phyloP scores from a whole-genome alignment of 2,888 invertebrate species.

The Crossocerus cetratus region DNA sequence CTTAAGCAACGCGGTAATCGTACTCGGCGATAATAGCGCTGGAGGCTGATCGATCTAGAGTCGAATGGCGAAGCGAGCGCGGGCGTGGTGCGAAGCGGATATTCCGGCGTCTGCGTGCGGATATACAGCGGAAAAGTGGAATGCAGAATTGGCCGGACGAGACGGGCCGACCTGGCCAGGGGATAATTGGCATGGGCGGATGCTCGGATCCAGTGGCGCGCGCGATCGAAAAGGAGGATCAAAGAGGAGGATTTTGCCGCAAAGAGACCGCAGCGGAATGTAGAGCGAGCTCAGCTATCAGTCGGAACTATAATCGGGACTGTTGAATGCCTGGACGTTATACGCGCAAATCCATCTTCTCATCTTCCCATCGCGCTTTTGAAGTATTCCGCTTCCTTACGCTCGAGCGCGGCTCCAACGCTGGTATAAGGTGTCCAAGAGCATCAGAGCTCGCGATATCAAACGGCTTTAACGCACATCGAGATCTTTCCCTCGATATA shows the following conservation, averaged over 20 bases:
- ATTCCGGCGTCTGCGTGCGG: background rate
- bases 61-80: constrained; percentile 1
- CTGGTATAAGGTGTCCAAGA: background rate
- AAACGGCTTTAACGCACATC: too few relatives aligned
- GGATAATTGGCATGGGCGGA: constrained; percentile 31
- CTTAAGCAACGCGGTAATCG: background rate
- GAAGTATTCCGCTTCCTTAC: background rate
- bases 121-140: constrained; percentile 15
- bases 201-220: background rate
- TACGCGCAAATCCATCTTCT: constrained; percentile 27
- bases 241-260: constrained; percentile 14
- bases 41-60: background rate
- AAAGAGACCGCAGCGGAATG: constrained; percentile 13
- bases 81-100: constrained; percentile 30
- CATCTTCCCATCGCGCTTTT: background rate
- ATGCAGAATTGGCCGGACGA: constrained; percentile 8
- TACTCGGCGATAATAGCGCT: background rate
- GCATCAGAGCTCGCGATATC: too few relatives aligned
- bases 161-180: constrained; percentile 21
- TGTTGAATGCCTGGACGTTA: constrained; percentile 1
- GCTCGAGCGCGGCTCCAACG: background rate
- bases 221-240: background rate
- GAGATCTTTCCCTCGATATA: too few relatives aligned
- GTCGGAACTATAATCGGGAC: background rate
- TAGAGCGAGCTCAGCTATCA: background rate